These are phyloP conservation scores for Amazona guildingii DNA, from an alignment of 2,113 vertebrate species.

Conservation along the genomic window DNA sequence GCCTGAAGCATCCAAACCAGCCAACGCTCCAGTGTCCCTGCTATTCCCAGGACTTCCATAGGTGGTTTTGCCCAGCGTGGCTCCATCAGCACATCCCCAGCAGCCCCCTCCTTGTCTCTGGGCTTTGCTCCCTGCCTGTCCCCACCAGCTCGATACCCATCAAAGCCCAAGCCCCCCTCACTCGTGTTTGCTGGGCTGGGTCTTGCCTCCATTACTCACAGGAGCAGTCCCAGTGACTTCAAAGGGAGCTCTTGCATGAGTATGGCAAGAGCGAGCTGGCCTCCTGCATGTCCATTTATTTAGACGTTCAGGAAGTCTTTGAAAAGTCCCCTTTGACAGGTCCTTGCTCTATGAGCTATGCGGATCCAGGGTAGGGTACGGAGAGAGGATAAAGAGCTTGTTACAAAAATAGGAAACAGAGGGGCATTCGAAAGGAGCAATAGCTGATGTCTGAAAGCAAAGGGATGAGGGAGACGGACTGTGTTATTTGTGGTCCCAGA, in stretches of 20 bases:
- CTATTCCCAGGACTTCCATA: rapidly evolving
- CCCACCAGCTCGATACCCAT: background rate
- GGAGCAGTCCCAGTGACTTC: background rate
- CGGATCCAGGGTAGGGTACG: background rate
- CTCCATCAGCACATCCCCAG: rapidly evolving
- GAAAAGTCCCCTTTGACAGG: background rate
- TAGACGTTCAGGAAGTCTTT: conserved; percentile 26
- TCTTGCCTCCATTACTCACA: background rate
- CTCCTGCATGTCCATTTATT: background rate
- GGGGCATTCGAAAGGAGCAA: background rate
- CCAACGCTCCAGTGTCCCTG: rapidly evolving
- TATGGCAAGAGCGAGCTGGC: background rate
- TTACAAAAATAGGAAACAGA: conserved; percentile 31
- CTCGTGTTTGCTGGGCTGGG: rapidly evolving
- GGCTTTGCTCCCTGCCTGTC: too few species aligned
- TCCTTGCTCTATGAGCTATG: background rate
- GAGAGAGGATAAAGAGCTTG: background rate
- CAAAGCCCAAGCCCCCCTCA: rapidly evolving
- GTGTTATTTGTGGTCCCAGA: background rate
- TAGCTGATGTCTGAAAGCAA: background rate
- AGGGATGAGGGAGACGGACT: background rate
- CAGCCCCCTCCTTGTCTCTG: background rate
- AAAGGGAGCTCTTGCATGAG: background rate
- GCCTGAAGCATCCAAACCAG: rapidly evolving
- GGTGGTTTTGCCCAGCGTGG: background rate